Conservation (phyloP, 1,140 invertebrate species). For the Calosoma granatense region DNA sequence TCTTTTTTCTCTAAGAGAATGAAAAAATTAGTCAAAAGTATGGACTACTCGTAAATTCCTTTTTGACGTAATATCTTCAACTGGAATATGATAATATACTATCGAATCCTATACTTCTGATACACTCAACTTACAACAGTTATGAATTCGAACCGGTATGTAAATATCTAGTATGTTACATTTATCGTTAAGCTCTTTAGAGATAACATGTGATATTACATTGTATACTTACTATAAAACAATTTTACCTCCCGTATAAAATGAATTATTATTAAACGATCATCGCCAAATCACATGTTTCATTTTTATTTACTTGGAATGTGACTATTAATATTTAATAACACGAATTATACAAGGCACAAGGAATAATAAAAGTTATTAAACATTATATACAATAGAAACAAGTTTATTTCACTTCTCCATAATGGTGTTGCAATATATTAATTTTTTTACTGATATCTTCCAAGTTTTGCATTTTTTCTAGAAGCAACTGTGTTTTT, state of each 20-base stretch:
- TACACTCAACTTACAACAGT: too few relatives aligned
- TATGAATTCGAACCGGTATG: too few relatives aligned
- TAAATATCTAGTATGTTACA: too few relatives aligned
- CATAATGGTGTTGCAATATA: neutral
- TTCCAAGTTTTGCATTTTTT: too few relatives aligned
- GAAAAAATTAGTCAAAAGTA: too few relatives aligned
- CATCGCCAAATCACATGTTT: neutral
- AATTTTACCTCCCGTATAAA: neutral
- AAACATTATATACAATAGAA: neutral
- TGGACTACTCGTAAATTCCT: too few relatives aligned
- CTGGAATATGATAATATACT: too few relatives aligned
- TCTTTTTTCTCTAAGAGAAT: too few relatives aligned
- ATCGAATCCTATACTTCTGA: too few relatives aligned
- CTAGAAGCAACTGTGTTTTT: too few relatives aligned
- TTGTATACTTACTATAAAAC: neutral
- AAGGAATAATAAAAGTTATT: slow-evolving; percentile 1
- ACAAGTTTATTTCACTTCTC: neutral
- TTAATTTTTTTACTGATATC: neutral
- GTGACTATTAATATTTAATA: neutral
- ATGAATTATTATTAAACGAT: neutral
- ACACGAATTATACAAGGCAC: neutral
- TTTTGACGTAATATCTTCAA: too few relatives aligned
- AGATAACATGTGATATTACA: slow-evolving; percentile 6
- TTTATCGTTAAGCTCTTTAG: too few relatives aligned
- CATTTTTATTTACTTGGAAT: neutral